A percentile compares a stretch with the other conserved stretches of the same genome.
These are phyloP conservation scores for Geophilus truncorum DNA, from an alignment of 2,888 invertebrate genomes.

Conservation along the genomic window DNA sequence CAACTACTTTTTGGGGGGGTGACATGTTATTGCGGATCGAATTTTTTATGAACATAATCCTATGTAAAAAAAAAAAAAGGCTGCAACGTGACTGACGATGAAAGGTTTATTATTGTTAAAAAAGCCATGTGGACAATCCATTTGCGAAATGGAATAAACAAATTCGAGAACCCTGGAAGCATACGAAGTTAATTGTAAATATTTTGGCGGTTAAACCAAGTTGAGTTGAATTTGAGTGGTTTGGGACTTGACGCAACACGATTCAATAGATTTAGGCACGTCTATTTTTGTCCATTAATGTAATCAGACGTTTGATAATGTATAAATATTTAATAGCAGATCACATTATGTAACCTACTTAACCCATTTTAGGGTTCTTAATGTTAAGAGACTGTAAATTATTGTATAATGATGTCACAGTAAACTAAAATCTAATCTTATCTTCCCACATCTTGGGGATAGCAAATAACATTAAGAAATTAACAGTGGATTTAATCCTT, in stretches of 20 bases:
- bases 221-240: not conserved
- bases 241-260: not conserved
- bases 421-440: not conserved
- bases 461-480: not conserved
- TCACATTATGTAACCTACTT: not conserved
- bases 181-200: not conserved
- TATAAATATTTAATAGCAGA: conserved; percentile 3
- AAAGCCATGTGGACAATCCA: not conserved
- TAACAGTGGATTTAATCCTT: not conserved
- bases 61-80: not conserved
- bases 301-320: not conserved
- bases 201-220: not conserved
- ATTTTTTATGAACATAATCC: not conserved
- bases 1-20: not conserved
- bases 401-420: not conserved
- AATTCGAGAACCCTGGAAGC: not conserved
- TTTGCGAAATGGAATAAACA: conserved; percentile 18
- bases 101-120: not conserved
- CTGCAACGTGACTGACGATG: not conserved
- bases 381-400: not conserved
- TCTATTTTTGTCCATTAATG: not conserved
- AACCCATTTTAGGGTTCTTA: not conserved
- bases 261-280: not conserved
- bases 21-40: not conserved
- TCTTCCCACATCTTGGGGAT: not conserved